Base-by-base conservation (phyloP, 2,113 vertebrate species). In the Urocynchramus pylzowi region DNA sequence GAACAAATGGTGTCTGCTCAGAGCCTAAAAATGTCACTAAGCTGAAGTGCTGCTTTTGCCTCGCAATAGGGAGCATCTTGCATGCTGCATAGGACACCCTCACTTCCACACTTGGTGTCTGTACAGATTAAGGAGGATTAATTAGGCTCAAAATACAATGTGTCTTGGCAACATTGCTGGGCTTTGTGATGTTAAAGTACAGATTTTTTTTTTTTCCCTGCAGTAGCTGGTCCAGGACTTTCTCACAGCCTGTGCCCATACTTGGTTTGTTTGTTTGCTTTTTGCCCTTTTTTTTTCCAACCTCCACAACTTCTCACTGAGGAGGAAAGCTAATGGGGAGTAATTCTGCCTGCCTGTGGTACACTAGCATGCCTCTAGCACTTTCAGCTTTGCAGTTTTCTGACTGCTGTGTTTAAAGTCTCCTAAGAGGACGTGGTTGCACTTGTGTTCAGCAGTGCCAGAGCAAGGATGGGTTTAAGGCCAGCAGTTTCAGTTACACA, bases 71-170 rank as follows among this genome's bases (percentile, higher is more conserved):
- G 35, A 74, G 35, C 1, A 0, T 77, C 95, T 86, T 80, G 52
- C 85, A 20, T 45, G 41, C 82, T 86, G 13, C 23, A 33, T 31
- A 61, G 93, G 70, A 50, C 86, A 74, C 79, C 10, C 50, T 83
- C 56, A 50, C 63, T 79, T 94, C 74, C 78, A 16, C 39, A 3
- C 63, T 84, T 76, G 63, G n/a, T 94, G 65, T 85, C 93, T 83
- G 5, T 59, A 78, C 63, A 93, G 75, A 90, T 84, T 94, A 84
- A 78, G 69, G 52, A 56, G 83, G 35, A 89, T 91, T 95, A 96
- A 95, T 94, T 97, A 90, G 50, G 39, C 90, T 95, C 83, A 88
- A 94, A 96, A 94, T 89, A 61, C 73, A 78, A 4, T 69, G 47
- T 74, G 74, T 60, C 73, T 87, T 91, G 79, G 70, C 87, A 78